Evolutionary conservation across 2,797 vertebrate genomes (phyloP).

Genomic region (Tapirus indicus): DNA sequence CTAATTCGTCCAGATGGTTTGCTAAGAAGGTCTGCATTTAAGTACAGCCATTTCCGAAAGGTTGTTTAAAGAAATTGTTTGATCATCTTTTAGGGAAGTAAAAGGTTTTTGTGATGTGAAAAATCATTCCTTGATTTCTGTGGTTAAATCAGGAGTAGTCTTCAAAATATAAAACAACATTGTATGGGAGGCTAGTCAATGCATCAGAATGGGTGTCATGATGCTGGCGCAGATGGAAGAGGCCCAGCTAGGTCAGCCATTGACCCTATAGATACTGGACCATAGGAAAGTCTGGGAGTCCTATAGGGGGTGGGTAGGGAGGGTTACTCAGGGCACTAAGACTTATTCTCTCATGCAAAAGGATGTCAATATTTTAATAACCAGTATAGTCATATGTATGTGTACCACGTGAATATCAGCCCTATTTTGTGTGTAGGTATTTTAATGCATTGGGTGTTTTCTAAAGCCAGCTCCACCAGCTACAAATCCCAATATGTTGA

Average conservation of each 20-base stretch:
- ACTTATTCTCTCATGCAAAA: not conserved
- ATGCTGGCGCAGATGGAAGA: not conserved
- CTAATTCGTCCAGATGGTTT: not conserved
- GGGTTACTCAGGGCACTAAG: not conserved
- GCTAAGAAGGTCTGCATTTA: not conserved
- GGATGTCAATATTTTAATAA: not conserved
- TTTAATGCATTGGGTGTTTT: not conserved
- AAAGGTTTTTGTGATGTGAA: not conserved
- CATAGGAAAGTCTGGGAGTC: not conserved
- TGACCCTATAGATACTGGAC: not conserved
- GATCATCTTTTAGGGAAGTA: not conserved
- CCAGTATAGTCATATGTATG: not conserved
- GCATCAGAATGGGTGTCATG: not conserved
- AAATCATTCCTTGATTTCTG: not conserved
- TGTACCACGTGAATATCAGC: not conserved
- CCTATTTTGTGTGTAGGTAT: not conserved
- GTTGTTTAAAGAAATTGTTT: not conserved
- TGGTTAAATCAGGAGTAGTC: not conserved
- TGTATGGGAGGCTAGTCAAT: not conserved
- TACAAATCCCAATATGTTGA: not conserved
- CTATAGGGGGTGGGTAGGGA: accelerated
- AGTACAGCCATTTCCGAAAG: not conserved
- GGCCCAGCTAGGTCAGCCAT: not conserved
- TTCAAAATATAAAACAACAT: not conserved
- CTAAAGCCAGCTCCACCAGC: not conserved